Conservation (phyloP, 2,113 vertebrate genomes). For the Trematomus loennbergii region DNA sequence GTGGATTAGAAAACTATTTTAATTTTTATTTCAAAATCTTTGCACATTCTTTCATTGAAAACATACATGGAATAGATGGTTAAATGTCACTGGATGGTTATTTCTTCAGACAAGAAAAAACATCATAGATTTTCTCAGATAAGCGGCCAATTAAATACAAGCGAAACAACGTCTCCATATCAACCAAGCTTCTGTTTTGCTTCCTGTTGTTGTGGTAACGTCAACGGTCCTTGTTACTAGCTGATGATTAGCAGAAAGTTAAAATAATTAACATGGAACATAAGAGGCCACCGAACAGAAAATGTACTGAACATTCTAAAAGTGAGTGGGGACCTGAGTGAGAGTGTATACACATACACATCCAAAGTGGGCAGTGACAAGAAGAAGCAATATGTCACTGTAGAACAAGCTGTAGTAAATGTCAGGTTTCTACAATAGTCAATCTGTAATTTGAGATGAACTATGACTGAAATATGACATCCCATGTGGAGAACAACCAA, state of each 20-base stretch:
- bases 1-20: too few relatives aligned
- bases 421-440: conserved; percentile 1
- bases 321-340: background rate
- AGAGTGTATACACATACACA: background rate
- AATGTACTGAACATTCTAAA: background rate
- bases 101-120: background rate
- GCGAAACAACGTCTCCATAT: background rate
- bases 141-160: background rate
- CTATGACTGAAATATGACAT: conserved; percentile 24
- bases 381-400: conserved; percentile 9
- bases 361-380: background rate
- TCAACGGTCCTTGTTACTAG: background rate
- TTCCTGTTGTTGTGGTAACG: background rate
- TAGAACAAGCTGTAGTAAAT: background rate
- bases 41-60: too few relatives aligned
- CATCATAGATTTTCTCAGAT: background rate
- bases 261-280: too few relatives aligned
- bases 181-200: background rate
- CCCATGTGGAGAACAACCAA: background rate
- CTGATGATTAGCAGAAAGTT: background rate
- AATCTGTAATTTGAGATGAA: conserved; percentile 29
- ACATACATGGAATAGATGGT: too few relatives aligned
- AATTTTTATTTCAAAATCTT: too few relatives aligned
- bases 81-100: background rate
- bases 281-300: background rate